Percentiles rank a stretch among this genome's conserved stretches.
Conservation (phyloP, 2,113 vertebrate genomes). For the Indicator indicator region DNA sequence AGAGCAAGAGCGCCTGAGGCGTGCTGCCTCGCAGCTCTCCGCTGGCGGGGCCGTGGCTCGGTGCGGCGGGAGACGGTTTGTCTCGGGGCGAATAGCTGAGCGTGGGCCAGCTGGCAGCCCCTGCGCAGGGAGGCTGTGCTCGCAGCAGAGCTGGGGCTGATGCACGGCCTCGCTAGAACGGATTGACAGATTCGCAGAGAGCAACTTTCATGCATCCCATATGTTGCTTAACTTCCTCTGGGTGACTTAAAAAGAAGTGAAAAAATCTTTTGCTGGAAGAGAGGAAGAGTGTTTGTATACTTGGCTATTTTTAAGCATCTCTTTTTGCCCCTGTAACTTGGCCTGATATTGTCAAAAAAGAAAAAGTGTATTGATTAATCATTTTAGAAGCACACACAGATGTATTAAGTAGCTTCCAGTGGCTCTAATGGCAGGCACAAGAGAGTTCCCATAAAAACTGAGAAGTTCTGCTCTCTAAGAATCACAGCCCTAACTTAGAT, state of each 20-base stretch:
- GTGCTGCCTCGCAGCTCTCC: background rate
- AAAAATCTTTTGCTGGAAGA: background rate
- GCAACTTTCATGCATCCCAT: conserved; percentile 32
- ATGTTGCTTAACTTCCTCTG: conserved; percentile 28
- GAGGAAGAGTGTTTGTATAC: background rate
- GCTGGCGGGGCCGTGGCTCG: fast-evolving
- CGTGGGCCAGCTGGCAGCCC: background rate
- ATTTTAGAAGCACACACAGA: background rate
- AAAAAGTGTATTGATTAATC: background rate
- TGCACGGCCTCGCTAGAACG: background rate
- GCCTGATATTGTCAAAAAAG: background rate
- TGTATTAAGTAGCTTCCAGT: background rate
- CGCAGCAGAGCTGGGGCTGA: background rate
- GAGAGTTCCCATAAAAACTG: background rate
- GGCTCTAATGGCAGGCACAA: background rate
- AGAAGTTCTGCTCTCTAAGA: background rate
- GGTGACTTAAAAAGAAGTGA: background rate
- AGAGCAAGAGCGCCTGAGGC: fast-evolving
- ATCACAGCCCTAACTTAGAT: background rate
- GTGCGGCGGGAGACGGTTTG: background rate
- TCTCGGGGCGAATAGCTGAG: background rate
- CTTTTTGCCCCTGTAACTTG: background rate
- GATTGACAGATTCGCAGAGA: conserved; percentile 36
- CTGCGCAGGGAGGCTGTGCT: background rate
- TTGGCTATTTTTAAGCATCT: background rate